A percentile compares a stretch with the other conserved stretches of the same genome.
Evolutionary conservation across 2,888 invertebrate genomes (phyloP).

Genomic region (Coelopa pilipes): DNA sequence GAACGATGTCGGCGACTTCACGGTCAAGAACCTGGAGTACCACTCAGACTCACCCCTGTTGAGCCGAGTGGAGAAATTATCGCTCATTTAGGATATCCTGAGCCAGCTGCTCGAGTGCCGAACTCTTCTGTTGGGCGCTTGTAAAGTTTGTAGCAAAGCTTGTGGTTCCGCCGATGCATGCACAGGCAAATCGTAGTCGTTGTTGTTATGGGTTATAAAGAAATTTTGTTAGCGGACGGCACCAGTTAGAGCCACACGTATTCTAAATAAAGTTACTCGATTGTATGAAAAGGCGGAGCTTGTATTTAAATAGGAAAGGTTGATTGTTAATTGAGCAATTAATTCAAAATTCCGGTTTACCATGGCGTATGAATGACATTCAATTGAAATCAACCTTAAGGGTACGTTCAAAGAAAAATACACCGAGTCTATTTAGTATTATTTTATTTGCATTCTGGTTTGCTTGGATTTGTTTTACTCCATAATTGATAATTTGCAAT

Average conservation of each 20-base stretch:
- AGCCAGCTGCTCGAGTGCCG: not conserved
- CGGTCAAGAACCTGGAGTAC: slow-evolving; percentile 61
- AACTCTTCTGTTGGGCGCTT: not conserved
- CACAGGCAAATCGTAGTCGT: no score
- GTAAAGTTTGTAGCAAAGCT: not conserved
- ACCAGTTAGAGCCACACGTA: slow-evolving; percentile 28
- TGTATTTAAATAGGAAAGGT: not conserved
- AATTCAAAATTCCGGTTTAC: no score
- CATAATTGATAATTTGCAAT: no score
- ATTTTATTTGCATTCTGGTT: no score
- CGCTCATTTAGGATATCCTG: slow-evolving; percentile 52
- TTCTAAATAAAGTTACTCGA: slow-evolving; percentile 16
- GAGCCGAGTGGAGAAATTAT: slow-evolving; percentile 62
- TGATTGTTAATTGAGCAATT: not conserved
- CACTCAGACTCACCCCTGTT: slow-evolving; percentile 63
- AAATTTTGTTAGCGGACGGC: not conserved
- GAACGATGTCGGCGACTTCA: slow-evolving; percentile 61
- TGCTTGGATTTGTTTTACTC: no score
- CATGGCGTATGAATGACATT: no score
- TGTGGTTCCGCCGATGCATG: not conserved
- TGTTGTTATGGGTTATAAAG: no score
- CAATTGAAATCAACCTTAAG: no score
- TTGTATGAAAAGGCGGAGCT: not conserved
- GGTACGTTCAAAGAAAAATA: no score
- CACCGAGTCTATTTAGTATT: no score